A percentile compares a stretch with the other conserved stretches of the same genome.
Evolutionary conservation across 1,140 invertebrate species (phyloP).

Genomic region (Sinella curviseta): DNA sequence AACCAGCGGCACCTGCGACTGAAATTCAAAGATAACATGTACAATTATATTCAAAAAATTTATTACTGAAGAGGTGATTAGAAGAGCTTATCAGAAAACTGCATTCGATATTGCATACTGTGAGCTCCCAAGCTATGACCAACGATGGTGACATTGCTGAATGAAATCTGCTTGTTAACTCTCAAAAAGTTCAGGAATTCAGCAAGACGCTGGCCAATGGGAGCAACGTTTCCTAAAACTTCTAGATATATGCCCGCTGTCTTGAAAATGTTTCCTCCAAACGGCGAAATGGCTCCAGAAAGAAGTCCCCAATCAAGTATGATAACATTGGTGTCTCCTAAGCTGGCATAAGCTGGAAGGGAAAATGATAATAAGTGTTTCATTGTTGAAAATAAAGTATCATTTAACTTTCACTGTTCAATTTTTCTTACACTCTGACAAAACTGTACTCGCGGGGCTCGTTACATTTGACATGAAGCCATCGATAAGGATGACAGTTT

Average conservation of each 20-base stretch:
- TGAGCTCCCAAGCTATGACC: conserved; percentile 42
- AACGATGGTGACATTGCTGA: conserved; percentile 29
- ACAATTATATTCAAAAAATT: too few relatives aligned
- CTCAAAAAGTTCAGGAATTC: conserved; percentile 34
- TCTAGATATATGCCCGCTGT: not conserved
- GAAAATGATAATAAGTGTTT: too few relatives aligned
- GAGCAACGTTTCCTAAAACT: conserved; percentile 30
- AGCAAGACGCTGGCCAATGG: conserved; percentile 21
- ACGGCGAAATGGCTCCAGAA: not conserved
- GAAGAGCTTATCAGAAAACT: too few relatives aligned
- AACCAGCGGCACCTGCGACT: not conserved
- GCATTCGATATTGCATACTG: too few relatives aligned
- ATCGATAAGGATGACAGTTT: conserved; percentile 32
- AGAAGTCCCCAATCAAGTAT: conserved; percentile 37
- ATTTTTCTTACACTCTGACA: conserved; percentile 19
- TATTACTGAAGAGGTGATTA: too few relatives aligned
- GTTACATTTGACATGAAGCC: conserved; percentile 35
- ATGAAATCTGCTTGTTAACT: not conserved
- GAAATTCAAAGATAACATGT: not conserved
- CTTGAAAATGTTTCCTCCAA: not conserved
- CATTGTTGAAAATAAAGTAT: too few relatives aligned
- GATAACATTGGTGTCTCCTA: too few relatives aligned
- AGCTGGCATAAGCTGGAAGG: too few relatives aligned
- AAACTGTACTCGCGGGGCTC: conserved; percentile 2
- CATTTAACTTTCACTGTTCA: not conserved